Evolutionary conservation across 2,888 invertebrate genomes (phyloP).

Genomic region (Piscicola geometra): DNA sequence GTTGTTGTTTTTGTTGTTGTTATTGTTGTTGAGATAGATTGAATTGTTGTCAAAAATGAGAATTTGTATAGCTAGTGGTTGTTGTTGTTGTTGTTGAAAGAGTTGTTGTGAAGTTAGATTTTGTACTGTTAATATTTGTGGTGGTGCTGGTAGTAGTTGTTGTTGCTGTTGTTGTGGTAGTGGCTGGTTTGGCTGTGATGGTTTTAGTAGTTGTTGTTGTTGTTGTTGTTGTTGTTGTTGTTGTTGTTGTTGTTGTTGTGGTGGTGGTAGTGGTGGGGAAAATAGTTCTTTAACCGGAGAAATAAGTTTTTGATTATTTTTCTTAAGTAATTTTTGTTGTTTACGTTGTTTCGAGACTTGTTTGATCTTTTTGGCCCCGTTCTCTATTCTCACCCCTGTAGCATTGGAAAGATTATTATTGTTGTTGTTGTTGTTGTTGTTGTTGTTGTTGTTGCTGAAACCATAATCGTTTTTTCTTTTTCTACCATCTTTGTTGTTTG

Average conservation of each 20-base stretch:
- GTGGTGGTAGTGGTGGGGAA: background rate
- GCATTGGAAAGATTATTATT: background rate
- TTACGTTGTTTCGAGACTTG: background rate
- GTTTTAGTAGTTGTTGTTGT: background rate
- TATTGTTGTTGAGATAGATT: too few relatives aligned
- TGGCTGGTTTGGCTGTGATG: background rate
- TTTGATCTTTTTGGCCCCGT: too few relatives aligned
- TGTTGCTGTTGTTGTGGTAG: background rate
- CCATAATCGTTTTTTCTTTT: background rate
- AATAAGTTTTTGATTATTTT: background rate
- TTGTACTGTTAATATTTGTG: background rate
- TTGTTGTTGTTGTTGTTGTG: slow-evolving; percentile 15
- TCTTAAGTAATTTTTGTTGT: background rate
- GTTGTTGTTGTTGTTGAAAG: slow-evolving; percentile 1
- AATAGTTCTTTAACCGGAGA: background rate
- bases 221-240: slow-evolving; percentile 14
- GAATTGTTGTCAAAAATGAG: too few relatives aligned
- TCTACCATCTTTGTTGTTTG: background rate
- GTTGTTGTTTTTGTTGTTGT: background rate
- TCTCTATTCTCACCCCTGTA: background rate
- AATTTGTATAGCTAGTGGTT: background rate
- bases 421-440: background rate
- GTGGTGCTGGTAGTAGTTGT: background rate
- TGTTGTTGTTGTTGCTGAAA: background rate
- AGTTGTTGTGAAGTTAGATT: background rate